phyloP scores from a whole-genome alignment of 2,113 vertebrate species.

The Saiga tatarica region DNA sequence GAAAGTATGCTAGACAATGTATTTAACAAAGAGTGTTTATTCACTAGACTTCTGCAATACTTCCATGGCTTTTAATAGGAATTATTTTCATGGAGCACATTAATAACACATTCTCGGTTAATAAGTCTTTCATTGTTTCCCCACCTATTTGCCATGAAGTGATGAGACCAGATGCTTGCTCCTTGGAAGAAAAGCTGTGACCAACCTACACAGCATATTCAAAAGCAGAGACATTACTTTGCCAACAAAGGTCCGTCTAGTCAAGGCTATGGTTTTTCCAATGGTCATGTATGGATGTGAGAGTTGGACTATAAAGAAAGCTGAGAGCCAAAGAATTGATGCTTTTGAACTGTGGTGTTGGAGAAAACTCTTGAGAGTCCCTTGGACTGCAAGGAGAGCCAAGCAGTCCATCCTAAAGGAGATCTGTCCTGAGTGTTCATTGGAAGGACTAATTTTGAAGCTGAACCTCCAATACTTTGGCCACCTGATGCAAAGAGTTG shows the following conservation, averaged over 20 bases:
- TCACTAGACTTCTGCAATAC: neutral
- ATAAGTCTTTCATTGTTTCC: neutral
- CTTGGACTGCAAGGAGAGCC: neutral
- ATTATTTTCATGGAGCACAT: neutral
- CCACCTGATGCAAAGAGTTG: neutral
- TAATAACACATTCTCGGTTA: neutral
- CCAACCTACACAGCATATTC: neutral
- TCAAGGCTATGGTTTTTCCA: neutral
- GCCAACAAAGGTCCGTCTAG: neutral
- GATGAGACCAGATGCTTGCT: neutral
- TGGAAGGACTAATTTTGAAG: neutral
- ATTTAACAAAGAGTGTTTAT: neutral
- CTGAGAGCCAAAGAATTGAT: fast-evolving
- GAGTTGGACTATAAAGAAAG: neutral
- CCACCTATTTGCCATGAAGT: neutral
- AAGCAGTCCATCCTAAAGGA: neutral
- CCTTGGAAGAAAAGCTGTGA: neutral
- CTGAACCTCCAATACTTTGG: neutral
- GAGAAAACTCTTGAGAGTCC: neutral
- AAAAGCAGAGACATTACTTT: neutral
- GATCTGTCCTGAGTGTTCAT: neutral
- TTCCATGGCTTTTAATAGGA: conserved; percentile 38
- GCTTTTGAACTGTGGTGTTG: neutral
- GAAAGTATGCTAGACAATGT: neutral
- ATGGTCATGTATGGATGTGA: neutral